A percentile compares a stretch with the other conserved stretches of the same genome.
Conservation (phyloP, 2,797 vertebrate genomes). For the Karalla daura region DNA sequence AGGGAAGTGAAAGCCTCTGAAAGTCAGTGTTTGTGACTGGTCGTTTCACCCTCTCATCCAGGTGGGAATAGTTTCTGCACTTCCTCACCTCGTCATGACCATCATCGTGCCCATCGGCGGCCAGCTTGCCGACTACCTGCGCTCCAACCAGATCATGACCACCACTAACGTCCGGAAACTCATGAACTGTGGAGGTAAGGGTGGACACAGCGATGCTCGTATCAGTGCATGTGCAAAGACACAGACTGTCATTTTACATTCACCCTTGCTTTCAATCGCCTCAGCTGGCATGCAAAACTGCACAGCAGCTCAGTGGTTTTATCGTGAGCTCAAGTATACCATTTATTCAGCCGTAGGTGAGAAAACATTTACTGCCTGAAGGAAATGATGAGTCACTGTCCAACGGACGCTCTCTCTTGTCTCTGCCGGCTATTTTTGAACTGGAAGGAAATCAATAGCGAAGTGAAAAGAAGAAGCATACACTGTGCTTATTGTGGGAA, state of each 20-base stretch:
- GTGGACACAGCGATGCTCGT: no score
- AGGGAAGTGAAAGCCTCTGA: no score
- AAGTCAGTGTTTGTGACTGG: no score
- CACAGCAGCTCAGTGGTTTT: not conserved
- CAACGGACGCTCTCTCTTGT: constrained; percentile 22
- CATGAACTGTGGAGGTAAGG: constrained; percentile 95
- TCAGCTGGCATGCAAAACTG: not conserved
- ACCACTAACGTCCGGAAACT: constrained; percentile 94
- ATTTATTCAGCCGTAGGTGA: constrained; percentile 8
- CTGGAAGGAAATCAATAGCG: constrained; percentile 40
- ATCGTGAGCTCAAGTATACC: not conserved
- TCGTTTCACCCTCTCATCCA: constrained; percentile 53
- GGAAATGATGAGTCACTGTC: constrained; percentile 45
- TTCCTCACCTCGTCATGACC: constrained; percentile 95
- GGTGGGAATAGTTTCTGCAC: constrained; percentile 91
- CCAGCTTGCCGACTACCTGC: constrained; percentile 90
- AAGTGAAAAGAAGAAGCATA: constrained; percentile 53
- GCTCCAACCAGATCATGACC: constrained; percentile 89
- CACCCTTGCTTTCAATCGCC: no score
- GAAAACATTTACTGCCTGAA: constrained; percentile 14
- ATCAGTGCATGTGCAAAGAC: no score
- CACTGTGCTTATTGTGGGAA: constrained; percentile 1
- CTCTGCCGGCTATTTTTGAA: constrained; percentile 58
- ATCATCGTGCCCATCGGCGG: constrained; percentile 94
- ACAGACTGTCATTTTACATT: not conserved